Conservation (phyloP, 2,888 invertebrate species). For the Ophraella communa region DNA sequence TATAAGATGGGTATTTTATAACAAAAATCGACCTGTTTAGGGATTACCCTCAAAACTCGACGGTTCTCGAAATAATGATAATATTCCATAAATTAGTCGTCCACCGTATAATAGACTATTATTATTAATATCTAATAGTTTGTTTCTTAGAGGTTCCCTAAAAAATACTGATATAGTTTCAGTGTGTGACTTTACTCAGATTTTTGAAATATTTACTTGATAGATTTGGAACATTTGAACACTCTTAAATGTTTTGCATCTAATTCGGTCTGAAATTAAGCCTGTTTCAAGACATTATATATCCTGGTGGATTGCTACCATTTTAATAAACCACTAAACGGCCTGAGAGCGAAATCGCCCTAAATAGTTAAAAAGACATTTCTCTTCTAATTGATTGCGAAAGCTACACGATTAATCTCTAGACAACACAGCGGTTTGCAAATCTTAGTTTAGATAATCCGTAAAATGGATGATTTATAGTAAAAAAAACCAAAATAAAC, state of each 20-base stretch:
- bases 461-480: neutral
- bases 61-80: no score
- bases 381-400: constrained; percentile 15
- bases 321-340: constrained; percentile 22
- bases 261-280: neutral
- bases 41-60: no score
- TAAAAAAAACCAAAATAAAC: no score
- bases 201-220: neutral
- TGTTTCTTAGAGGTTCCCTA: no score
- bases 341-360: constrained; percentile 13
- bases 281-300: neutral
- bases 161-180: neutral
- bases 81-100: no score
- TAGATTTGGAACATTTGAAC: no score
- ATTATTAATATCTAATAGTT: no score
- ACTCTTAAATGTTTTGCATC: neutral
- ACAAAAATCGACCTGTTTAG: no score
- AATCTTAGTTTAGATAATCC: neutral
- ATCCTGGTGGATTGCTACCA: constrained; percentile 11
- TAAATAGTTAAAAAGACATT: constrained; percentile 23
- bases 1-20: no score
- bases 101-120: no score
- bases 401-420: constrained; percentile 13
- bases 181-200: neutral
- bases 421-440: neutral